Percentiles rank a stretch among this genome's conserved stretches.
phyloP scores from a whole-genome alignment of 2,888 invertebrate genomes.

The Malacosoma neustria region DNA sequence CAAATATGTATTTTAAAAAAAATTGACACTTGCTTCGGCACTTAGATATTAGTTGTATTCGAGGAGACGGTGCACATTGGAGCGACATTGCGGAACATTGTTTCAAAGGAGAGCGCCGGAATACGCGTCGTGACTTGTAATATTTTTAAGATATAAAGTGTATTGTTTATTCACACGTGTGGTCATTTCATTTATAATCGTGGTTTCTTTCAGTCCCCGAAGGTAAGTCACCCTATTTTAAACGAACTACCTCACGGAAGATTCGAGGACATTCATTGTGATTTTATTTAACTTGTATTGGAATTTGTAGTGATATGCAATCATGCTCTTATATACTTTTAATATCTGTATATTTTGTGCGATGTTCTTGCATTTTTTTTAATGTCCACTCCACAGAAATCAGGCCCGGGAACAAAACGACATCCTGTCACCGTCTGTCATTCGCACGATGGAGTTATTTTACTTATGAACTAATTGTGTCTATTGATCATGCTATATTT shows the following conservation, averaged over 20 bases:
- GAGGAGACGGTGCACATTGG: constrained; percentile 49
- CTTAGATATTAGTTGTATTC: constrained; percentile 40
- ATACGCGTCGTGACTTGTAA: constrained; percentile 52
- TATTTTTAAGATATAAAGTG: constrained; percentile 73
- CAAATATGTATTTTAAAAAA: constrained; percentile 36
- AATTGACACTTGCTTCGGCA: constrained; percentile 31
- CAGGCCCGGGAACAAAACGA: constrained; percentile 17
- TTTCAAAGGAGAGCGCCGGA: constrained; percentile 30
- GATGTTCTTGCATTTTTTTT: constrained; percentile 23
- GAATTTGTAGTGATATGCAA: constrained; percentile 3
- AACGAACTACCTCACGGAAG: not conserved
- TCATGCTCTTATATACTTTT: constrained; percentile 11
- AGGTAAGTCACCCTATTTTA: constrained; percentile 59
- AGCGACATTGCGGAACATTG: constrained; percentile 56
- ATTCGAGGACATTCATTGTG: not conserved
- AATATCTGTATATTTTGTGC: constrained; percentile 1
- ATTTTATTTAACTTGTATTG: not conserved
- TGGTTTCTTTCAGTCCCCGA: constrained; percentile 58
- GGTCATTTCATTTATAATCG: constrained; percentile 72
- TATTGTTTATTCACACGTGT: constrained; percentile 69
- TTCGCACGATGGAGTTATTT: not conserved
- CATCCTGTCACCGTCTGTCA: constrained; percentile 10
- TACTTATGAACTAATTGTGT: not conserved
- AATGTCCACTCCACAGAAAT: constrained; percentile 38
- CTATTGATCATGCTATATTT: not conserved